phyloP scores from a whole-genome alignment of 2,888 invertebrate genomes.

The Drosophila macrothrix region DNA sequence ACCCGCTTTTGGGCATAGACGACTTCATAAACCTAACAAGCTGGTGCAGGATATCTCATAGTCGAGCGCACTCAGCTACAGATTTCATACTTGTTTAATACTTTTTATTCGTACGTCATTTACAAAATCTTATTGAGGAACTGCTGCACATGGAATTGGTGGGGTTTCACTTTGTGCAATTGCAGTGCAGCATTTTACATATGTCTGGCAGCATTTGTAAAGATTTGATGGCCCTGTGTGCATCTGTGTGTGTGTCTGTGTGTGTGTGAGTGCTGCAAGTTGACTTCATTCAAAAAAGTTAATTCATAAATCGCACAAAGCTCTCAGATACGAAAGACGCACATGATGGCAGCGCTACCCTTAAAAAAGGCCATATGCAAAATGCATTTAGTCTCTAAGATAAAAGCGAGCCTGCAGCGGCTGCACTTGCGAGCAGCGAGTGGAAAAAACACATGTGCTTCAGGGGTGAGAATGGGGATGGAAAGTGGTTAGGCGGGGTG shows the following conservation, averaged over 20 bases:
- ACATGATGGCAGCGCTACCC: slow-evolving; percentile 28
- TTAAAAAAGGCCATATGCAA: slow-evolving; percentile 48
- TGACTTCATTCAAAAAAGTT: slow-evolving; percentile 80
- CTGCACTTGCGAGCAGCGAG: slow-evolving; percentile 27
- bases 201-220: slow-evolving; percentile 77
- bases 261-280: slow-evolving; percentile 52
- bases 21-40: background rate
- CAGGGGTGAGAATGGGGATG: background rate
- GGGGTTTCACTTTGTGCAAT: slow-evolving; percentile 46
- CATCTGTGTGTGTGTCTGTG: slow-evolving; percentile 25
- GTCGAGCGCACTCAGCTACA: background rate
- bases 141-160: slow-evolving; percentile 6
- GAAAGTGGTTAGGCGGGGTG: background rate
- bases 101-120: slow-evolving; percentile 59
- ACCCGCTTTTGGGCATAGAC: background rate
- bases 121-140: slow-evolving; percentile 42
- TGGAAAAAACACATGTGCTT: slow-evolving; percentile 14
- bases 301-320: slow-evolving; percentile 80
- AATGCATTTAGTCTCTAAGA: slow-evolving; percentile 72
- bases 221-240: slow-evolving; percentile 52
- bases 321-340: slow-evolving; percentile 71
- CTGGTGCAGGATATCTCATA: background rate
- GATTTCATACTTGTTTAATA: background rate
- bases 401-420: slow-evolving; percentile 66
- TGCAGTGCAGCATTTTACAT: slow-evolving; percentile 59